These are phyloP conservation scores for Cydia pomonella DNA, from an alignment of 1,140 invertebrate species.

Conservation along the genomic window DNA sequence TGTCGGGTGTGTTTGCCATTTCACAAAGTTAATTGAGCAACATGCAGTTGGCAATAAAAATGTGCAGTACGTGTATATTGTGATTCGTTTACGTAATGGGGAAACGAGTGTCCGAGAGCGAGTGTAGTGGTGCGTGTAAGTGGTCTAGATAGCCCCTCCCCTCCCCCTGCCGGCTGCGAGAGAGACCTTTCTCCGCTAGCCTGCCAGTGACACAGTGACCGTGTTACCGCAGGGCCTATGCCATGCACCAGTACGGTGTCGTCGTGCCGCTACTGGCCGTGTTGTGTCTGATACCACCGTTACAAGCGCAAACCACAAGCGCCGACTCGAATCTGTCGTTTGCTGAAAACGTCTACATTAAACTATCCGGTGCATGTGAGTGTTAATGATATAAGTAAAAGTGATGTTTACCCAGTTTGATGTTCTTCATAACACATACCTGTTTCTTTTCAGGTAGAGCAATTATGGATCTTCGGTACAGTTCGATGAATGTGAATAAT, in stretches of 20 bases:
- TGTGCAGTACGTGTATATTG: constrained; percentile 21
- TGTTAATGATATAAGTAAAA: constrained; percentile 33
- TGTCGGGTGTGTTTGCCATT: neutral
- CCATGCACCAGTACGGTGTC: constrained; percentile 60
- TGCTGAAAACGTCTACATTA: constrained; percentile 69
- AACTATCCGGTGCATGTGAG: constrained; percentile 73
- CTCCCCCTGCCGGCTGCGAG: constrained; percentile 42
- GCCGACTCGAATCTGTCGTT: constrained; percentile 57
- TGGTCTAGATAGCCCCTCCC: constrained; percentile 66
- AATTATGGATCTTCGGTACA: constrained; percentile 65
- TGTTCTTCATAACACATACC: neutral
- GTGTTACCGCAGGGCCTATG: constrained; percentile 63
- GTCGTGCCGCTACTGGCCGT: constrained; percentile 51
- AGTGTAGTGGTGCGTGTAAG: constrained; percentile 50
- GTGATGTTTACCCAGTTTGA: neutral
- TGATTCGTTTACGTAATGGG: constrained; percentile 27
- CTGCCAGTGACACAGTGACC: constrained; percentile 74
- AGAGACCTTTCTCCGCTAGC: constrained; percentile 69
- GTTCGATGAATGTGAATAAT: constrained; percentile 56
- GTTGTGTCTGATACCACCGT: constrained; percentile 39
- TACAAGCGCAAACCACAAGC: constrained; percentile 37
- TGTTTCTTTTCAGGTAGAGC: constrained; percentile 60
- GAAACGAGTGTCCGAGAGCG: constrained; percentile 50
- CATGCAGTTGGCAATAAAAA: constrained; percentile 18
- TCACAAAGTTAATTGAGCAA: constrained; percentile 26